Percentiles rank a stretch among this genome's conserved stretches.
phyloP scores from a whole-genome alignment of 2,113 vertebrate species.

The Rhinolophus ferrumequinum region DNA sequence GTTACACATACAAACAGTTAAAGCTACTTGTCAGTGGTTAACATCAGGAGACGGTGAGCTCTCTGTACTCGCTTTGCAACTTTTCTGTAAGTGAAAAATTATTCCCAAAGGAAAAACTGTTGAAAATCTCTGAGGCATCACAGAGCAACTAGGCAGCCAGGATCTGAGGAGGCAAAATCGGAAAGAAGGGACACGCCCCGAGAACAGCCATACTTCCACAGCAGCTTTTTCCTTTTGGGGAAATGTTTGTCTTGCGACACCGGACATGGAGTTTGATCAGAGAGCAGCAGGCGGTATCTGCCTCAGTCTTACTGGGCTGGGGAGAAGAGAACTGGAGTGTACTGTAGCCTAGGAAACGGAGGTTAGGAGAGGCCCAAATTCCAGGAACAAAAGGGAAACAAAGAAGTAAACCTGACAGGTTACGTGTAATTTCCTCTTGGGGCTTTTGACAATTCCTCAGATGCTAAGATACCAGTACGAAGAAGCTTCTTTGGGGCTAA shows the following conservation, averaged over 20 bases:
- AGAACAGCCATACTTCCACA: neutral
- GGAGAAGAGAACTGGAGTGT: neutral
- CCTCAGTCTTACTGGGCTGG: neutral
- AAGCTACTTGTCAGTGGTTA: neutral
- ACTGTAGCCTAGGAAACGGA: conserved; percentile 55
- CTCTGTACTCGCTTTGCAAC: neutral
- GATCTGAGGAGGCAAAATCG: neutral
- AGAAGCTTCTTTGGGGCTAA: neutral
- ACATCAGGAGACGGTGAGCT: neutral
- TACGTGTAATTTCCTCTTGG: neutral
- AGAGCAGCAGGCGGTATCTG: neutral
- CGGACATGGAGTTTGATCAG: neutral
- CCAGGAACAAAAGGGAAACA: neutral
- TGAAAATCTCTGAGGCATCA: neutral
- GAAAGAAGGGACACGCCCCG: neutral
- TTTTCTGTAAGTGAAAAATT: neutral
- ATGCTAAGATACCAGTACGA: neutral
- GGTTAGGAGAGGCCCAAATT: neutral
- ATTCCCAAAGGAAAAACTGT: neutral
- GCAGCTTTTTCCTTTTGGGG: neutral
- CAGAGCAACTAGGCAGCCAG: neutral
- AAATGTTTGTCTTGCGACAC: neutral
- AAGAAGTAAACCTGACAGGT: neutral
- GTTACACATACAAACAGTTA: neutral
- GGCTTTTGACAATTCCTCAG: neutral